These are phyloP conservation scores for Corynorhinus townsendii DNA, from an alignment of 2,113 vertebrate genomes.

Conservation along the genomic window DNA sequence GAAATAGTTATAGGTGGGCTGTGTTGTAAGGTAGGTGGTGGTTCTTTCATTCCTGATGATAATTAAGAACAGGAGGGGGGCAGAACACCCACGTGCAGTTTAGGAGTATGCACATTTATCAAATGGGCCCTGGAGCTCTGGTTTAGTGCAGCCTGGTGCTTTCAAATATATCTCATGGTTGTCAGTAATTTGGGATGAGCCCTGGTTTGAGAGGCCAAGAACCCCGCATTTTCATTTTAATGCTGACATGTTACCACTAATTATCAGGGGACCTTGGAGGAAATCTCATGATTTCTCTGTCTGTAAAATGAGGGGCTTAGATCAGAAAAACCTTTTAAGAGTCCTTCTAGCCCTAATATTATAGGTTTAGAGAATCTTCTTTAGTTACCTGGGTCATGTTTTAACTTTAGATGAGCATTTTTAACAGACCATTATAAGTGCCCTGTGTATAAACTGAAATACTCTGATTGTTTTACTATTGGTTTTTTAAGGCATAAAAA, in stretches of 20 bases:
- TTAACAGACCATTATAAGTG: neutral
- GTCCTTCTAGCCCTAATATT: neutral
- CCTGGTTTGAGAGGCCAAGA: neutral
- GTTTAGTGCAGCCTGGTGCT: neutral
- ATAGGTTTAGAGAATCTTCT: neutral
- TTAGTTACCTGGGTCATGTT: neutral
- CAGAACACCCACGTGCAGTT: neutral
- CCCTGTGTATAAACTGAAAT: no score
- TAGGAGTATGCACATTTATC: neutral
- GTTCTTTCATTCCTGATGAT: neutral
- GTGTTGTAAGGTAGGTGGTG: no score
- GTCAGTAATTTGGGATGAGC: neutral
- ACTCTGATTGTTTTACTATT: neutral
- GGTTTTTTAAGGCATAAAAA: neutral
- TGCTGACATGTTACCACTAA: neutral
- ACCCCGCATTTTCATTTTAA: neutral
- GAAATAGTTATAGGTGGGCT: neutral
- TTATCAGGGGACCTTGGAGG: neutral
- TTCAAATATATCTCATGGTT: neutral
- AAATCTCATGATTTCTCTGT: neutral
- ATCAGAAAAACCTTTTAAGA: slow-evolving; percentile 12
- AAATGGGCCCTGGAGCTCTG: neutral
- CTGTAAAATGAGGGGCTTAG: neutral
- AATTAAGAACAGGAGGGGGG: neutral
- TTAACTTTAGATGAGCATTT: neutral